A percentile compares a stretch with the other conserved stretches of the same genome.
phyloP scores from a whole-genome alignment of 2,888 invertebrate genomes.

The Ptilodon capucinus region DNA sequence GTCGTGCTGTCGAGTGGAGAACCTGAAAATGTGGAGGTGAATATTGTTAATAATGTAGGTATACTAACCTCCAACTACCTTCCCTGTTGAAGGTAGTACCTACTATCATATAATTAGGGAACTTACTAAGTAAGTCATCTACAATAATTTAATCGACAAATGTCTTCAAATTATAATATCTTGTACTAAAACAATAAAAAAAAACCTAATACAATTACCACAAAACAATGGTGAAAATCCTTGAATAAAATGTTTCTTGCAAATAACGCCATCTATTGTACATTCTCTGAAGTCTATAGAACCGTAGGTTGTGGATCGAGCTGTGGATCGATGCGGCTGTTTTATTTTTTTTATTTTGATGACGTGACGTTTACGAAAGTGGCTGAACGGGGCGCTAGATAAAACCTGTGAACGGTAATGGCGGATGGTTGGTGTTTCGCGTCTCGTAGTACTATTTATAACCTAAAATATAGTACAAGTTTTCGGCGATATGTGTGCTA shows the following conservation, averaged over 20 bases:
- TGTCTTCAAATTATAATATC: no score
- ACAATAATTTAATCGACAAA: no score
- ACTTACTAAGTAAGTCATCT: no score
- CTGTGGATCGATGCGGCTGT: constrained; percentile 29
- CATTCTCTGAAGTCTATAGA: constrained; percentile 18
- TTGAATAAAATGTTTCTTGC: neutral
- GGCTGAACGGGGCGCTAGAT: constrained; percentile 60
- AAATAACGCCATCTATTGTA: constrained; percentile 54
- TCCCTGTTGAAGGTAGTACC: neutral
- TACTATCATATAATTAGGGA: neutral
- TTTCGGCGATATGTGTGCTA: constrained; percentile 83
- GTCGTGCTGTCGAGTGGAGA: constrained; percentile 45
- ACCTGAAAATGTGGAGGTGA: constrained; percentile 58
- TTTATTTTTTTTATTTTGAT: constrained; percentile 64
- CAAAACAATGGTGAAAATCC: constrained; percentile 30
- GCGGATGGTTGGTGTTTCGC: constrained; percentile 82
- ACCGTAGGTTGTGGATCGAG: constrained; percentile 21
- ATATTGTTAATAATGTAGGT: neutral
- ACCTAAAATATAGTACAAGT: constrained; percentile 83
- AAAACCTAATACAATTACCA: no score
- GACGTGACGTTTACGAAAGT: constrained; percentile 74
- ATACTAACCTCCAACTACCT: no score
- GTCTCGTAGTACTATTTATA: constrained; percentile 83
- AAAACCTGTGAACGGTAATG: constrained; percentile 79
- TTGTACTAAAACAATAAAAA: neutral